Evolutionary conservation across 2,113 vertebrate species (phyloP), one percentile per base, ranked within the genome.

Genomic region (Sinosuthora webbiana): DNA sequence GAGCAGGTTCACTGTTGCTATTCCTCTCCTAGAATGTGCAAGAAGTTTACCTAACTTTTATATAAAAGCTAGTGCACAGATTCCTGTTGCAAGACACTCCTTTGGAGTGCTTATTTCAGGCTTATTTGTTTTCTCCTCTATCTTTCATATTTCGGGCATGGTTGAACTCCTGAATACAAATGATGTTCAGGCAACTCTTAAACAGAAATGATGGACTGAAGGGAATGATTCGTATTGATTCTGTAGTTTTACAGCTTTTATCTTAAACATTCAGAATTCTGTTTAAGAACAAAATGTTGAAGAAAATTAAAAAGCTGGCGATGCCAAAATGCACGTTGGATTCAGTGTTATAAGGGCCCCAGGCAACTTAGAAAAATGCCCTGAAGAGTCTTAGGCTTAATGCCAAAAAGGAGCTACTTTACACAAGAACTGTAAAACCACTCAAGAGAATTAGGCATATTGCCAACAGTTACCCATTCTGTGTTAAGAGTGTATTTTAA

Each of bases 401-500:
- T 63, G 77, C 90, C 93, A 56, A 28, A 74, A 87, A 81, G 41
- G n/a, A 86, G 62, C 35, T 92, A 53, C 23, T 87, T 94, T 89
- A 68, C 41, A 37, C 55, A 73, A 63, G 42, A 83, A 59, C 70
- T 74, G 63, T 94, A 73, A 93, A 95, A 87, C 90, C 71, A 39
- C 64, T 95, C 41, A 87, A 87, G 82, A 85, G 57, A 71, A 65
- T 91, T 83, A 68, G 92, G 69, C 87, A 55, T 60, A 30, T 59
- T 95, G 92, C 76, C 90, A 93, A 30, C 55, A 64, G 33, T 88
- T 78, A 79, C 30, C 73, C 64, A 60, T 88, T 91, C 71, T 86
- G 23, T 83, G 71, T 64, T 76, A 78, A 65, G 71, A 93, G 31
- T 84, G 30, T 94, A 68, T 93, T 95, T 92, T 86, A 92, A 83